Evolutionary conservation across 2,113 vertebrate genomes (phyloP).

Genomic region (Choloepus hoffmanni): DNA sequence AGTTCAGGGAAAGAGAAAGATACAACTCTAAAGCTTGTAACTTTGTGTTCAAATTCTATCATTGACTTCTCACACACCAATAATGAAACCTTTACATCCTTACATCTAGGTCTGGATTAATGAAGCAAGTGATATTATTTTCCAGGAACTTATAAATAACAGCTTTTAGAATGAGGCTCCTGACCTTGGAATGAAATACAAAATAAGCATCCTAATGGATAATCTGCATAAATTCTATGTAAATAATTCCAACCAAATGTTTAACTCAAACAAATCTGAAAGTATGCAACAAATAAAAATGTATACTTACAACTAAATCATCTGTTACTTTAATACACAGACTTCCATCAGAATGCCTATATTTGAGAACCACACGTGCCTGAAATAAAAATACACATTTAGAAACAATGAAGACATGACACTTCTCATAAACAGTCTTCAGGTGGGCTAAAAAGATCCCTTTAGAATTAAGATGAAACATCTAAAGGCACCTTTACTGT

Average conservation of each 20-base stretch:
- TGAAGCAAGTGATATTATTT: slow-evolving; percentile 5
- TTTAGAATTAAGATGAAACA: slow-evolving; percentile 48
- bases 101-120: neutral
- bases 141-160: neutral
- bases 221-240: slow-evolving; percentile 13
- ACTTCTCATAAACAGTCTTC: slow-evolving; percentile 53
- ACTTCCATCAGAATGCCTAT: slow-evolving; percentile 97
- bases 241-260: slow-evolving; percentile 61
- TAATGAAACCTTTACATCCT: neutral
- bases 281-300: slow-evolving; percentile 26
- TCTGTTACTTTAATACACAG: slow-evolving; percentile 98
- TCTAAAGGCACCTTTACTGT: neutral
- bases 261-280: slow-evolving; percentile 45
- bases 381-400: slow-evolving; percentile 86
- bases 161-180: slow-evolving; percentile 44
- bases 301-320: slow-evolving; percentile 94
- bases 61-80: neutral
- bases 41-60: neutral
- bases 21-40: neutral
- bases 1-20: neutral
- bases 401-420: slow-evolving; percentile 48
- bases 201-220: slow-evolving; percentile 4
- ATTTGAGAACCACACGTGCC: slow-evolving; percentile 98
- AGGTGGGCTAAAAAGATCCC: neutral
- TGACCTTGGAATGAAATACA: slow-evolving; percentile 42